Conservation (phyloP, 2,113 vertebrate genomes). For the Sorex araneus region DNA sequence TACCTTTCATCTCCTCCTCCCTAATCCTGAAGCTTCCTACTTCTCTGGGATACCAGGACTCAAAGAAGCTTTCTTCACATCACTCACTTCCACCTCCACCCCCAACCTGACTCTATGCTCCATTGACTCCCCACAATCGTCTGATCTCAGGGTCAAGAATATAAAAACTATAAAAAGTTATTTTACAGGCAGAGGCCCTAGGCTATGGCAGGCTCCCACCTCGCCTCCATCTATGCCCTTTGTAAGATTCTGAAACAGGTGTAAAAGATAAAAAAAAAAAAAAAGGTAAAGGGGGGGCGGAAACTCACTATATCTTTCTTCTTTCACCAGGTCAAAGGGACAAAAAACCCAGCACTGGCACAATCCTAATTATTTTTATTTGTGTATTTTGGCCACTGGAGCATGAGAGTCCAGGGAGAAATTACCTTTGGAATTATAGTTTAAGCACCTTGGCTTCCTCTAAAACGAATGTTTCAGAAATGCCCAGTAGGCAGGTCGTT, state of each 20-base stretch:
- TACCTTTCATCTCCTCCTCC: slow-evolving; percentile 67
- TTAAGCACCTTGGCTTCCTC: slow-evolving; percentile 65
- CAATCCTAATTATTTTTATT: slow-evolving; percentile 31
- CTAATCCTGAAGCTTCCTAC: slow-evolving; percentile 29
- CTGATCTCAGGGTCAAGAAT: slow-evolving; percentile 51
- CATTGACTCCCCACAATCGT: not conserved
- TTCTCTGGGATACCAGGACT: not conserved
- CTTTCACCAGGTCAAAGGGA: slow-evolving; percentile 61
- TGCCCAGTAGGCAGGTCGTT: slow-evolving; percentile 64
- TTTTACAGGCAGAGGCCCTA: slow-evolving; percentile 22
- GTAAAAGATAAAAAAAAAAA: slow-evolving; percentile 47
- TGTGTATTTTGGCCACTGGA: not conserved
- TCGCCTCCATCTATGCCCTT: not conserved
- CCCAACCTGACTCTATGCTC: not conserved
- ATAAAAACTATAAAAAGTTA: slow-evolving; percentile 34
- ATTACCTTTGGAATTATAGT: slow-evolving; percentile 73
- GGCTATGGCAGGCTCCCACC: not conserved
- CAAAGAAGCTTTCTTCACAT: slow-evolving; percentile 51
- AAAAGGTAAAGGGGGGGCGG: no score
- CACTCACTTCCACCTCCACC: not conserved
- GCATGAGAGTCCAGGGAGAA: slow-evolving; percentile 48
- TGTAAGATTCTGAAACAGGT: slow-evolving; percentile 70
- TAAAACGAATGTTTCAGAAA: slow-evolving; percentile 65
- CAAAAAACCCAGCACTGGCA: slow-evolving; percentile 41
- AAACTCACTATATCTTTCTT: slow-evolving; percentile 2